Base-by-base conservation (phyloP, 2,113 vertebrate genomes). In the Xyliphius kryptos region DNA sequence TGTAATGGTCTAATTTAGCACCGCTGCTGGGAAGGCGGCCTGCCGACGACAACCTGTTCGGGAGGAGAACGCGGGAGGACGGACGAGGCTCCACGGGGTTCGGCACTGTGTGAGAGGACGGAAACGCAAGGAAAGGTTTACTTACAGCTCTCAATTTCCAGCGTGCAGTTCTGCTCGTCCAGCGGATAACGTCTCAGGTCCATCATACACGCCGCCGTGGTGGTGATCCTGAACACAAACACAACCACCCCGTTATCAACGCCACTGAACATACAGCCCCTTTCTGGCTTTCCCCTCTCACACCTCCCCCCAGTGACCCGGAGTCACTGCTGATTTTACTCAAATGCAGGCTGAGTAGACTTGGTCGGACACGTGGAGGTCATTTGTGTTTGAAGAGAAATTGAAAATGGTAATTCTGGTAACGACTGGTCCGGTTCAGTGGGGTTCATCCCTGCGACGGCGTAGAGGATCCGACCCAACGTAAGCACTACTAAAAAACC, bases 101-200 rank as follows among this genome's bases (percentile, higher is more conserved):
- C 57, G 47, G 15, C 2, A 6, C 26, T 32, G 26, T 32, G 26
- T 32, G 62, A 36, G n/a, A 64, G 21, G 14, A 19, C 13, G 32
- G 9, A 7, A 8, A 41, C 8, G 11, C 48, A 49, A n/a, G 16
- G 41, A 9, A 3, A 32, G 51, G 20, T 20, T 20, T 81, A 95
- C 95, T 97, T 87, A 97, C 94, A 97, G 88, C 95, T 97, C 80
- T 97, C 95, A 69, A 97, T 97, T 88, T 97, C 95, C 85, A 97
- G 78, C 0, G 94, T 97, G 84, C 95, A 97, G 87, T 97, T 97
- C 68, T 97, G 95, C 80, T 97, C 94, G 68, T 97, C 95, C 74
- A 97, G 79, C 6, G 95, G 95, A 63, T 97, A 97, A 62, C 95
- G 86, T 67, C 95, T 83, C 61, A 97, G 86, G 81, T 97, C 95